Evolutionary conservation across 1,140 invertebrate genomes (phyloP), one percentile per base, ranked within the genome.

Genomic region (Dermatophagoides farinae): DNA sequence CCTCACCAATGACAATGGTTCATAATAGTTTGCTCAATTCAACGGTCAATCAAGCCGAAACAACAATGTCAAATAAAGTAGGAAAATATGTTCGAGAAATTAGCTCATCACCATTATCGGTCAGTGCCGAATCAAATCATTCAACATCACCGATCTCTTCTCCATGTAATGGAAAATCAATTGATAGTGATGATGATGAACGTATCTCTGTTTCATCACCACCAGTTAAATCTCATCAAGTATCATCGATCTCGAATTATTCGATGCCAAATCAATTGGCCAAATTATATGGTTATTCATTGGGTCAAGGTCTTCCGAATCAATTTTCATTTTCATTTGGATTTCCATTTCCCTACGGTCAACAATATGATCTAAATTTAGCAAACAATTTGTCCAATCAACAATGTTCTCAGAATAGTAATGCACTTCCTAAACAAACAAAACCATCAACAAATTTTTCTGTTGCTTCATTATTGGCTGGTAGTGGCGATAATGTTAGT

Each of bases 361-460:
- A 50, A 20, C 47, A 50, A 50, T 50, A 50, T 50, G 47, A 50
- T 25, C 47, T 44, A 4, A 44, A 4, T 18, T 50, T 50, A 5
- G 20, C 47, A 11, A 50, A 50, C 20, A 20, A 20, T 18, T 50
- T 50, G n/a, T 1, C 20, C 11, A 50, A 25, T 50, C 47, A 50
- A 25, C 47, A 50, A 12, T 22, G 14, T 12, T 18, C 14, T 50
- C 47, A 20, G 11, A 50, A 50, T 50, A 11, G 6, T 12, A 20
- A 50, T 20, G 5, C 53, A 23, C 12, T 38, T 11, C 14, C 14
- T n/a, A 55, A 39, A 16, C 14, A 14, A 12, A 14, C 12, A 12
- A 55, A 55, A 38, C 53, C 53, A 23, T 55, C 53, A n/a, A 55
- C 53, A 5, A 55, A 55, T 23, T 55, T 55, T 23, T 55, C 53